Percentiles rank a stretch among this genome's conserved stretches.
phyloP scores from a whole-genome alignment of 2,113 vertebrate genomes.

The Plestiodon gilberti region DNA sequence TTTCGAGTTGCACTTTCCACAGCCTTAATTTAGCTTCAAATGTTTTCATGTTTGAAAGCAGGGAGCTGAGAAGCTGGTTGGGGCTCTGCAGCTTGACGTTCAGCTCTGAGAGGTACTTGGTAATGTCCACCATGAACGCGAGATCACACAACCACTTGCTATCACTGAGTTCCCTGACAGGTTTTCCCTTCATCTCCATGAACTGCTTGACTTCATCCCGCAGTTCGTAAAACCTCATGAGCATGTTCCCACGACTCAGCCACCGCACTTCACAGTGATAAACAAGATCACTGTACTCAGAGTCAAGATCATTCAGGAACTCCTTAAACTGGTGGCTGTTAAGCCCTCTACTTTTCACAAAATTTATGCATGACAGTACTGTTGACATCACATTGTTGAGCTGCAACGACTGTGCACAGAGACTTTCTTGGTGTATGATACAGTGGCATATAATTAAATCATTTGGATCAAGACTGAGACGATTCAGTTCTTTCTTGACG shows the following conservation, averaged over 20 bases:
- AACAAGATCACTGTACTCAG: too few relatives aligned
- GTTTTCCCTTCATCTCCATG: constrained; percentile 48
- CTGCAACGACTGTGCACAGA: too few relatives aligned
- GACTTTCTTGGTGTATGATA: too few relatives aligned
- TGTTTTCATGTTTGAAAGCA: constrained; percentile 53
- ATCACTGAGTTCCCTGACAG: constrained; percentile 41
- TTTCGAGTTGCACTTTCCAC: constrained; percentile 48
- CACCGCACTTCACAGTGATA: too few relatives aligned
- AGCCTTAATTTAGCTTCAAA: constrained; percentile 52
- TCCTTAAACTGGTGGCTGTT: constrained; percentile 36
- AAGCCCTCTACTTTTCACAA: constrained; percentile 38
- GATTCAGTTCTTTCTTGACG: too few relatives aligned
- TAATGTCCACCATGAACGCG: too few relatives aligned
- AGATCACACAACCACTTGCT: too few relatives aligned
- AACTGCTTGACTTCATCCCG: constrained; percentile 40
- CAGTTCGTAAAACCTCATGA: constrained; percentile 47
- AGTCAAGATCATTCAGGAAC: constrained; percentile 44
- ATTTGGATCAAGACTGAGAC: too few relatives aligned
- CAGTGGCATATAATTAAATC: too few relatives aligned
- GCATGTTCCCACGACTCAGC: constrained; percentile 31
- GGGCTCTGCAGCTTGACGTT: constrained; percentile 53
- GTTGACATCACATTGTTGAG: too few relatives aligned
- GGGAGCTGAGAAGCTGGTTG: constrained; percentile 54
- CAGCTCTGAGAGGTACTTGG: constrained; percentile 51
- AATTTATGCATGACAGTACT: too few relatives aligned